Percentiles rank a stretch among this genome's conserved stretches.
Conservation (phyloP, 2,888 invertebrate genomes). For the Blomia tropicalis region DNA sequence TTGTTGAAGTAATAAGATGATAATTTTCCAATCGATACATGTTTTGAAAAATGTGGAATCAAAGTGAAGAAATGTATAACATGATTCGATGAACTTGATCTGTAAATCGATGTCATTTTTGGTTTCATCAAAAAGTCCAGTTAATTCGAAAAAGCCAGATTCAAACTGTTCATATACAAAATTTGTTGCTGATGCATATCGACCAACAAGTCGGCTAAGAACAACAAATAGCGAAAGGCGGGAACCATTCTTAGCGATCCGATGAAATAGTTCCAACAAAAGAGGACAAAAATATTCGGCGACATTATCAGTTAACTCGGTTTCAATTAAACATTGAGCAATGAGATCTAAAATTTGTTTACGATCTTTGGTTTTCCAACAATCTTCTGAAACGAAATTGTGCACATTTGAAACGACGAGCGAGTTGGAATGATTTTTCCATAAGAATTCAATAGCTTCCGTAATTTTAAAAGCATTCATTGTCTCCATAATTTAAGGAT, state of each 20-base stretch:
- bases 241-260: background rate
- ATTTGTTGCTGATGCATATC: slow-evolving; percentile 16
- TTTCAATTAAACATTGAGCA: background rate
- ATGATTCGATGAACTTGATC: slow-evolving; percentile 8
- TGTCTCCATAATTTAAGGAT: too few relatives aligned
- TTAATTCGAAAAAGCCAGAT: background rate
- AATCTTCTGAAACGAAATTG: background rate
- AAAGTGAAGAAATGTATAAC: slow-evolving; percentile 16
- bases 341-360: background rate
- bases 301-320: background rate
- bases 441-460: background rate
- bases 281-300: slow-evolving; percentile 11
- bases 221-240: slow-evolving; percentile 10
- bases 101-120: background rate
- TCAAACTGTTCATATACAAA: slow-evolving; percentile 21
- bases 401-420: background rate
- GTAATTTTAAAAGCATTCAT: slow-evolving; percentile 2
- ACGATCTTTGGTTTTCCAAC: slow-evolving; percentile 11
- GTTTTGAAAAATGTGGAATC: slow-evolving; percentile 16
- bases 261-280: slow-evolving; percentile 12
- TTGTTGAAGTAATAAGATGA: background rate
- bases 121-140: background rate
- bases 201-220: slow-evolving; percentile 22
- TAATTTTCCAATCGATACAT: slow-evolving; percentile 20
- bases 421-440: background rate